phyloP scores from a whole-genome alignment of 2,888 invertebrate species.

The Chrysomela aeneicollis region DNA sequence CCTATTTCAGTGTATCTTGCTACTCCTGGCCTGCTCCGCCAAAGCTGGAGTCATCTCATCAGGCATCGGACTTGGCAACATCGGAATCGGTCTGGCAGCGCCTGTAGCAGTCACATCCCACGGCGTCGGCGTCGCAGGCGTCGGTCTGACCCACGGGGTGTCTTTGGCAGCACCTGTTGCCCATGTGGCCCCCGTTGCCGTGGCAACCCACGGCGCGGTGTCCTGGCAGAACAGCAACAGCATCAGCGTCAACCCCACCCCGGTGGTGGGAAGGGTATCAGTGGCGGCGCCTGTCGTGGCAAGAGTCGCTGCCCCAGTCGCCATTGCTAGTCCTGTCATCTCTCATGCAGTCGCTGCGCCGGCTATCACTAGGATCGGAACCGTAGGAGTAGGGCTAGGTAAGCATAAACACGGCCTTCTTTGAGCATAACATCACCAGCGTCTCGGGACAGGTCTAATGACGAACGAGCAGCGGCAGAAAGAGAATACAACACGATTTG shows the following conservation, averaged over 20 bases:
- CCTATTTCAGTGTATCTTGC: slow-evolving; percentile 12
- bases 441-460: no score
- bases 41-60: slow-evolving; percentile 14
- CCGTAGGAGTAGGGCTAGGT: background rate
- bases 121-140: background rate
- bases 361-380: background rate
- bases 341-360: background rate
- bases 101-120: background rate
- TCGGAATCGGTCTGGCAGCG: background rate
- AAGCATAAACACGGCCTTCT: background rate
- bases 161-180: background rate
- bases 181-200: background rate
- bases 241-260: slow-evolving; percentile 45
- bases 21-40: slow-evolving; percentile 10
- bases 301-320: slow-evolving; percentile 31
- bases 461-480: no score
- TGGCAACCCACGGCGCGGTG: slow-evolving; percentile 40
- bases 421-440: no score
- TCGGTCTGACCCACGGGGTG: background rate
- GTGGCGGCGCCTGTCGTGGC: slow-evolving; percentile 32
- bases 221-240: slow-evolving; percentile 49
- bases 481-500: no score
- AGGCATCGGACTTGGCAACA: slow-evolving; percentile 7
- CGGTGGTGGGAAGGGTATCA: slow-evolving; percentile 43
- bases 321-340: slow-evolving; percentile 16